Conservation (phyloP, 2,888 invertebrate species). For the Agriopis leucophaearia region DNA sequence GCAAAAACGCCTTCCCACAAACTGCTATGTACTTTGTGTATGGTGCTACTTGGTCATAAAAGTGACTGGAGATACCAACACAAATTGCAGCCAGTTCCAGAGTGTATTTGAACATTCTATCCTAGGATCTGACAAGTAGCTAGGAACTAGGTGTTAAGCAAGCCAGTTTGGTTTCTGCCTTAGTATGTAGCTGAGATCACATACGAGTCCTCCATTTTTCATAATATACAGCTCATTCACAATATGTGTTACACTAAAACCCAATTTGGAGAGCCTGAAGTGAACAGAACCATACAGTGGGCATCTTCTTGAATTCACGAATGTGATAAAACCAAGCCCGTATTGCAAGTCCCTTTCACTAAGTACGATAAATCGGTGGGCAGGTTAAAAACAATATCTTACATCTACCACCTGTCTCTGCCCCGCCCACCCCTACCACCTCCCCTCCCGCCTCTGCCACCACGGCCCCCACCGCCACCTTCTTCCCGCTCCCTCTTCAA, state of each 20-base stretch:
- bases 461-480: conserved; percentile 69
- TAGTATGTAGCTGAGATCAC: background rate
- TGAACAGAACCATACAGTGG: too few species aligned
- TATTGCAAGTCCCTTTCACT: too few species aligned
- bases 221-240: background rate
- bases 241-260: background rate
- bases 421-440: conserved; percentile 57
- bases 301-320: too few species aligned
- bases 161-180: background rate
- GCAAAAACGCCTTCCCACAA: too few species aligned
- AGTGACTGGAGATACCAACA: background rate
- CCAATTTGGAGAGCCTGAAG: too few species aligned
- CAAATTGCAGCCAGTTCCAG: background rate
- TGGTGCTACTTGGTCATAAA: too few species aligned
- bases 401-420: conserved; percentile 65
- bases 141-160: background rate
- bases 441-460: conserved; percentile 58
- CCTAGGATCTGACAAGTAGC: too few species aligned
- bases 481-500: conserved; percentile 86
- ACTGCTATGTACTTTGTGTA: too few species aligned
- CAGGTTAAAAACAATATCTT: conserved; percentile 12
- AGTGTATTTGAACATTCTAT: background rate
- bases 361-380: background rate
- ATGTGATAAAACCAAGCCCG: too few species aligned
- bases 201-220: background rate